A percentile compares a stretch with the other conserved stretches of the same genome.
Evolutionary conservation across 1,140 invertebrate species (phyloP).

Genomic region (Heliconius melpomene): DNA sequence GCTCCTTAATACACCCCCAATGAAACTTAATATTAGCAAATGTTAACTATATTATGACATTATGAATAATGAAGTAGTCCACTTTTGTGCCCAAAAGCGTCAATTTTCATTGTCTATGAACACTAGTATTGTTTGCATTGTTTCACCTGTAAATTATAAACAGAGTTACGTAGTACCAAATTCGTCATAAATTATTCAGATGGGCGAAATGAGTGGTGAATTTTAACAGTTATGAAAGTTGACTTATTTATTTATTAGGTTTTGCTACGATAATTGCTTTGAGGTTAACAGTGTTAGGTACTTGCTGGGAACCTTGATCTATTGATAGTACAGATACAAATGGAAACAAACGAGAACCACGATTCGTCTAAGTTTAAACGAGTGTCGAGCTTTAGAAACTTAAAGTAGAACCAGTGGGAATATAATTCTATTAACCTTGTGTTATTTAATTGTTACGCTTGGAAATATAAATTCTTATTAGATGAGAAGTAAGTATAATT

Average conservation of each 20-base stretch:
- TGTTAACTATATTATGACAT: slow-evolving; percentile 53
- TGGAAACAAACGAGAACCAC: slow-evolving; percentile 52
- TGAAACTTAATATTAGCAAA: slow-evolving; percentile 45
- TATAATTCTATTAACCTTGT: background rate
- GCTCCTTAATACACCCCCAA: slow-evolving; percentile 48
- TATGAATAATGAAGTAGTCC: slow-evolving; percentile 61
- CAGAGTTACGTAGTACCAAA: slow-evolving; percentile 27
- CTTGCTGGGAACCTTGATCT: slow-evolving; percentile 44
- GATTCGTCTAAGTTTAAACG: slow-evolving; percentile 69
- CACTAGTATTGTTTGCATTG: slow-evolving; percentile 65
- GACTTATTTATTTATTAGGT: background rate
- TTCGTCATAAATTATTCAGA: slow-evolving; percentile 37
- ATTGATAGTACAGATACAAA: slow-evolving; percentile 57
- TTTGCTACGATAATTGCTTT: background rate
- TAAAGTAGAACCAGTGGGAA: background rate
- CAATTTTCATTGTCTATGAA: slow-evolving; percentile 60
- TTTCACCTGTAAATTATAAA: slow-evolving; percentile 51
- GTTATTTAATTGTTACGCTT: slow-evolving; percentile 2
- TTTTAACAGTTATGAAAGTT: background rate
- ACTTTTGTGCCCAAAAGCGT: slow-evolving; percentile 48
- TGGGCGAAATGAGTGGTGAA: background rate
- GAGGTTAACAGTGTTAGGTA: background rate
- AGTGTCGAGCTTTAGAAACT: slow-evolving; percentile 5
- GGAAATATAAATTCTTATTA: background rate
- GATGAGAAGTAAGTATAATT: slow-evolving; percentile 20